phyloP scores from a whole-genome alignment of 2,113 vertebrate genomes.

The Suricata suricatta region DNA sequence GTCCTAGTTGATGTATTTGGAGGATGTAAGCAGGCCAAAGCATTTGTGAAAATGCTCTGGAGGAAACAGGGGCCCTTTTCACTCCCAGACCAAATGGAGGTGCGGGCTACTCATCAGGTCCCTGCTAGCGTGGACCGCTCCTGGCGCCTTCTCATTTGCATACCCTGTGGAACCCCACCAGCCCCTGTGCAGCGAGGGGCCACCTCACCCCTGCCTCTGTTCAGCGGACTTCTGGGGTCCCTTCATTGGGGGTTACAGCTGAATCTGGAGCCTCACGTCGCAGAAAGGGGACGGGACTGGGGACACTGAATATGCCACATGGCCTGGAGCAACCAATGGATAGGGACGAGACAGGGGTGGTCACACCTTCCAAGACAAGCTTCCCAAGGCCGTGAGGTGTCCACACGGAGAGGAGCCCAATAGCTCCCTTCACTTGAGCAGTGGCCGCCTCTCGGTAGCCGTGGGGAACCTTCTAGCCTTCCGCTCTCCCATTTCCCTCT shows the following conservation, averaged over 20 bases:
- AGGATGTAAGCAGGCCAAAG: constrained; percentile 47
- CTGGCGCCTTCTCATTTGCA: background rate
- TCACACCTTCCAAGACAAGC: background rate
- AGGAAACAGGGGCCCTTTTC: background rate
- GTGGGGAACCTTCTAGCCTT: background rate
- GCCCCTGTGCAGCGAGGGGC: background rate
- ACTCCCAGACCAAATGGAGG: background rate
- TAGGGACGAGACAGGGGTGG: background rate
- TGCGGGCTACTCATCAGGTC: background rate
- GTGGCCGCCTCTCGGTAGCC: background rate
- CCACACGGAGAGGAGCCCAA: accelerated
- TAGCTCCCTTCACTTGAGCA: background rate
- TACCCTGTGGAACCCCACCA: background rate
- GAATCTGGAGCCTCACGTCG: background rate
- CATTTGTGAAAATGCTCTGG: constrained; percentile 2
- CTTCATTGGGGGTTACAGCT: background rate
- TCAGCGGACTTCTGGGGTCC: background rate
- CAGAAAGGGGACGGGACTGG: background rate
- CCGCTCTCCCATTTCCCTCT: background rate
- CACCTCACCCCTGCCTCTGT: background rate
- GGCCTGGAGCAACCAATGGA: background rate
- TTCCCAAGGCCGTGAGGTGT: accelerated
- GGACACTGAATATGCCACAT: background rate
- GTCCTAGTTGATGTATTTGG: constrained; percentile 29
- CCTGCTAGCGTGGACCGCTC: background rate